Conservation (phyloP, 2,113 vertebrate species). For the Trogon melanurus region DNA sequence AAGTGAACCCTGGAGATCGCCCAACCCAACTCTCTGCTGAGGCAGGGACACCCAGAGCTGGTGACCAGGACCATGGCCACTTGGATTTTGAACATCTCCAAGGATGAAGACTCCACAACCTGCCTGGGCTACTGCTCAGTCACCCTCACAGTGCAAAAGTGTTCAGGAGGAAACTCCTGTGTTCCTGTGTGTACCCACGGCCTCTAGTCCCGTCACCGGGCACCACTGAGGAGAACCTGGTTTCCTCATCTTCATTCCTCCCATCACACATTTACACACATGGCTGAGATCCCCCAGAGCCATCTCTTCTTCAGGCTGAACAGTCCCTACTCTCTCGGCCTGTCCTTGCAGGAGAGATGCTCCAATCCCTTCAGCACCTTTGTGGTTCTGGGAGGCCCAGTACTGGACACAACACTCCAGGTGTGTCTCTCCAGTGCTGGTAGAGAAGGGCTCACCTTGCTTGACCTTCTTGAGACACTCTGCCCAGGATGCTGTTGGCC, state of each 20-base stretch:
- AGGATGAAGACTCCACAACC: neutral
- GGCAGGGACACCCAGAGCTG: neutral
- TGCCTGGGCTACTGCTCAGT: neutral
- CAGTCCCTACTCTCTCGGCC: neutral
- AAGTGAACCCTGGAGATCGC: neutral
- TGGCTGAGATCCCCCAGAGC: neutral
- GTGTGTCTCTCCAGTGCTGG: neutral
- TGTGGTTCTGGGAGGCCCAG: neutral
- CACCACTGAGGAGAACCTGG: neutral
- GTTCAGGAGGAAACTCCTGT: neutral
- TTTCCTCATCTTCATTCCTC: neutral
- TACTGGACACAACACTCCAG: neutral
- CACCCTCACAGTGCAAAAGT: neutral
- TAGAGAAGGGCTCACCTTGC: neutral
- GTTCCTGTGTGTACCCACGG: accelerated
- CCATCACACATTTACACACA: neutral
- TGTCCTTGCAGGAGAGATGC: neutral
- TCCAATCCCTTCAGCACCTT: neutral
- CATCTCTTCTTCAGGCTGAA: neutral
- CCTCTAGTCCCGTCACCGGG: neutral
- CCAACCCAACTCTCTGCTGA: neutral
- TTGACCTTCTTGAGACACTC: neutral
- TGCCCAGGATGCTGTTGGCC: accelerated
- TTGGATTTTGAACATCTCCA: neutral
- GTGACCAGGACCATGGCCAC: neutral